phyloP scores from a whole-genome alignment of 2,888 invertebrate species.

The Sipha maydis region DNA sequence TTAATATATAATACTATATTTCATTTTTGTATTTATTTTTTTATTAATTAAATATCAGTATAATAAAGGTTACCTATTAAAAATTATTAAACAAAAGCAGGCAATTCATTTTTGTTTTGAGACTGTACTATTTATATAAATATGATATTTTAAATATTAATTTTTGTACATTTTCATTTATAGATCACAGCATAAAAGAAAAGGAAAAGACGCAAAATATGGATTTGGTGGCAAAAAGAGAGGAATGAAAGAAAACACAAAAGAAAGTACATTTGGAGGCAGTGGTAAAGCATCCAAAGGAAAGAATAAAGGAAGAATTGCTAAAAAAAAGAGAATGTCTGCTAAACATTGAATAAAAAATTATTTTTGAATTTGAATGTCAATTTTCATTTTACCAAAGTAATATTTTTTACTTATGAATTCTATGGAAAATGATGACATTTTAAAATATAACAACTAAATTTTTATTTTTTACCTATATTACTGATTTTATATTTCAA shows the following conservation, averaged over 20 bases:
- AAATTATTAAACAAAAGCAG: no score
- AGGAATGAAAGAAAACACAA: conserved; percentile 87
- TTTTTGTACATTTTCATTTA: not conserved
- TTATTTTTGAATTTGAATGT: not conserved
- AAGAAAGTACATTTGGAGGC: conserved; percentile 77
- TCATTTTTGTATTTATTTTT: no score
- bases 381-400: not conserved
- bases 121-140: not conserved
- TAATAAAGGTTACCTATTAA: no score
- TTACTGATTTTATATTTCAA: no score
- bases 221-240: conserved; percentile 97
- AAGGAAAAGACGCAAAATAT: conserved; percentile 84
- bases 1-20: no score
- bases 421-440: not conserved
- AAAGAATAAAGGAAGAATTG: conserved; percentile 44
- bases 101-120: not conserved
- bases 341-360: conserved; percentile 25
- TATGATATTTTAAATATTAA: not conserved
- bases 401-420: not conserved
- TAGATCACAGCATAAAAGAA: conserved; percentile 69
- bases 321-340: conserved; percentile 53
- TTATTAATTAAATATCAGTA: no score
- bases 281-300: conserved; percentile 34
- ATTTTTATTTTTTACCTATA: no score
- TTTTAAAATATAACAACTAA: no score